A percentile compares a stretch with the other conserved stretches of the same genome.
Evolutionary conservation across 2,113 vertebrate species (phyloP).

Genomic region (Seriola rivoliana): DNA sequence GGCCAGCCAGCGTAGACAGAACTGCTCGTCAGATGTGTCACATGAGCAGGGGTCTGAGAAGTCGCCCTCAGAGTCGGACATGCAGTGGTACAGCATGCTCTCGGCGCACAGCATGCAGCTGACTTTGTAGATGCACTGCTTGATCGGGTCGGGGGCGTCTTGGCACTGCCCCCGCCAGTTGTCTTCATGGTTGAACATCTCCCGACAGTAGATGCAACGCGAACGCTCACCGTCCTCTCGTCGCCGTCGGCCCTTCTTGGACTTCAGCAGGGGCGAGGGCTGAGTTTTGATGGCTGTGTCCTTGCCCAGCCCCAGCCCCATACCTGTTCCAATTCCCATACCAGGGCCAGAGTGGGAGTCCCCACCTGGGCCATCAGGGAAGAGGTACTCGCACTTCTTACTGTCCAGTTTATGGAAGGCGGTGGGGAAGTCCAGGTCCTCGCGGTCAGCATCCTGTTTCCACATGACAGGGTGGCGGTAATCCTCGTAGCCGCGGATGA

Average conservation of each 20-base stretch:
- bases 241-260: constrained; percentile 92
- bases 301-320: constrained; percentile 80
- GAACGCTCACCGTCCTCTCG: constrained; percentile 98
- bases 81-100: constrained; percentile 99
- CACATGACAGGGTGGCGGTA: constrained; percentile 98
- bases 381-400: constrained; percentile 95
- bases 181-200: constrained; percentile 99
- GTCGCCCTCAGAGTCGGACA: constrained; percentile 99
- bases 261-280: constrained; percentile 91
- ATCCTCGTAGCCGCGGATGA: constrained; percentile 97
- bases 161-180: constrained; percentile 97
- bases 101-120: constrained; percentile 99
- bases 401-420: constrained; percentile 93
- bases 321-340: constrained; percentile 82
- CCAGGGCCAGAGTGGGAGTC: constrained; percentile 87
- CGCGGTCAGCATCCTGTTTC: constrained; percentile 92
- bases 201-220: constrained; percentile 97
- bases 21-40: constrained; percentile 97
- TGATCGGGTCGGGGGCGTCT: constrained; percentile 97
- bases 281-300: constrained; percentile 95
- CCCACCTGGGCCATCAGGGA: constrained; percentile 88
- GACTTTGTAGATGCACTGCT: constrained; percentile 98
- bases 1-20: constrained; percentile 99
- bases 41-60: constrained; percentile 99
- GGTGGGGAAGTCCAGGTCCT: constrained; percentile 89